Evolutionary conservation across 2,113 vertebrate species (phyloP), one percentile per base, ranked within the genome.

Genomic region (Actenoides hombroni): DNA sequence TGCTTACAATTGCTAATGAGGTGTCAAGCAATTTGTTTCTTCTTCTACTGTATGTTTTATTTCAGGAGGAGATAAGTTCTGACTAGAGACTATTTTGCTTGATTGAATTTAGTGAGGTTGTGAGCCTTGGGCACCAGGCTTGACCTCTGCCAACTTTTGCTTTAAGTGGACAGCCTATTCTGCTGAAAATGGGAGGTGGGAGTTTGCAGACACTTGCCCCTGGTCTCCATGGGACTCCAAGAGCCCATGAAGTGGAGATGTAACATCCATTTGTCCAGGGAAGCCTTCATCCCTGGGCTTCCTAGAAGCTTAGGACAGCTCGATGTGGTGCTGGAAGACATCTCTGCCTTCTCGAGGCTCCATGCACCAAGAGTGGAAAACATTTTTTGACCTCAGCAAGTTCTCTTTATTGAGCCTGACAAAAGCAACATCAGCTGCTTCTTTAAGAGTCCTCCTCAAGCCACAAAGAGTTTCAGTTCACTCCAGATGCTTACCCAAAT

Each of bases 1-100:
- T 90, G 92, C 88, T 94, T 65, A 40, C 86, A 94, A 93, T 85
- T 82, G 95, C 90, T 86, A 91, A 96, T 84, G 87, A 94, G 82
- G 91, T 93, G 90, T 74, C 77, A 51, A 74, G 53, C 90, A 94
- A 94, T 79, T 91, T 90, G 67, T 94, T 96, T 88, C 90, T 92
- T 88, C 65, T 97, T 92, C 95, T 96, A 80, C 88, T 46, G 46
- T 57, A 53, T 63, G 21, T 95, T 95, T 95, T 89, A 92, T 93
- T 95, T 95, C 7, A 16, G 67, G 74, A 91, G 76, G 86, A 93
- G 95, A 75, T 94, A 92, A 77, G 82, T 94, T 96, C 91, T 91
- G 80, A 94, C 92, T 76, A 81, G 86, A 91, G 70, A 69, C 80
- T 59, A 63, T 73, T 89, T 93, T 37, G 64, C 59, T 77, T 76